Evolutionary conservation across 1,140 invertebrate species (phyloP).

Genomic region (Diuraphis noxia): DNA sequence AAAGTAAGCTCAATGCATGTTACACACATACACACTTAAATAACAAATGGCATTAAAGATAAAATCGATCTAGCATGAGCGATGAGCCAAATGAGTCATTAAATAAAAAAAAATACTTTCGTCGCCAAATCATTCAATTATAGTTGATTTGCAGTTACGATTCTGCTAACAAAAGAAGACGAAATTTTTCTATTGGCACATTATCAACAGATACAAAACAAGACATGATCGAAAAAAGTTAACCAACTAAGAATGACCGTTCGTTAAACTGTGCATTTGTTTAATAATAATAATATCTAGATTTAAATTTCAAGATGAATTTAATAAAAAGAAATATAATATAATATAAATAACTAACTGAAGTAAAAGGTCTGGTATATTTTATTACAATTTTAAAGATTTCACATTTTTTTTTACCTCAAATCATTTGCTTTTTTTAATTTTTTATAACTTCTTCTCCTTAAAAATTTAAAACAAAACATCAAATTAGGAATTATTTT

Average conservation of each 20-base stretch:
- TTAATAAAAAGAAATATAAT: neutral
- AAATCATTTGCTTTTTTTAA: neutral
- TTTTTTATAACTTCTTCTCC: neutral
- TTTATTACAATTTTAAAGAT: neutral
- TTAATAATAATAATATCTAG: neutral
- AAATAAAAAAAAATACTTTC: neutral
- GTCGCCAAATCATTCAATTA: conserved; percentile 35
- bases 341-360: too few relatives aligned
- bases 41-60: neutral
- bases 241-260: neutral
- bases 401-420: neutral
- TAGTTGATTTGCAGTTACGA: neutral
- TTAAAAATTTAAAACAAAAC: too few relatives aligned
- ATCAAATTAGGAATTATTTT: too few relatives aligned
- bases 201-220: neutral
- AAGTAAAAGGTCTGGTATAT: neutral
- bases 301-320: neutral
- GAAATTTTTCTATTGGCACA: neutral
- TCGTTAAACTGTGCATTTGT: neutral
- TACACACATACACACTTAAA: neutral
- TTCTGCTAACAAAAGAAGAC: neutral
- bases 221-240: neutral
- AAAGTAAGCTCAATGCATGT: neutral
- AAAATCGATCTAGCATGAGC: neutral
- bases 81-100: neutral